Evolutionary conservation across 2,888 invertebrate genomes (phyloP).

Genomic region (Adelphocoris suturalis): DNA sequence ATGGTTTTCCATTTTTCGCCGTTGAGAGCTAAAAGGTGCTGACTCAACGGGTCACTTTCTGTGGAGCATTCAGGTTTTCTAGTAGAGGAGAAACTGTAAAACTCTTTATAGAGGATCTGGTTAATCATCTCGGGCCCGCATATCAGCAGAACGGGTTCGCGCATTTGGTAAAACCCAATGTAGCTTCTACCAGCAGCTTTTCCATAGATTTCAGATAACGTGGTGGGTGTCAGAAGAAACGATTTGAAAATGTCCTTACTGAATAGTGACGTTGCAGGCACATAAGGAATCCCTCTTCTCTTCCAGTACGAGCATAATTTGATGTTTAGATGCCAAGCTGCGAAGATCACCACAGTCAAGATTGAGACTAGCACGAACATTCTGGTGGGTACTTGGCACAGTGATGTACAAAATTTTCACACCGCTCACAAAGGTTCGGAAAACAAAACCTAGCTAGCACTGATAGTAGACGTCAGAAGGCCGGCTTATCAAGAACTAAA

Average conservation of each 20-base stretch:
- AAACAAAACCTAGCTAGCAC: neutral
- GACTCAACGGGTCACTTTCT: conserved; percentile 68
- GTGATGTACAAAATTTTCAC: neutral
- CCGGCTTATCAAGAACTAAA: neutral
- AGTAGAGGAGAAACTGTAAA: conserved; percentile 62
- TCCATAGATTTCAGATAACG: conserved; percentile 58
- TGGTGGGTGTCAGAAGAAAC: conserved; percentile 38
- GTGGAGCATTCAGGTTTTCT: conserved; percentile 41
- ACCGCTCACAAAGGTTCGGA: neutral
- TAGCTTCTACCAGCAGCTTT: conserved; percentile 2
- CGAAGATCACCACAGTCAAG: neutral
- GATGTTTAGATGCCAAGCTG: conserved; percentile 29
- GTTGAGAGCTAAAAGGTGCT: conserved; percentile 70
- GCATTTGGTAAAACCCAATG: conserved; percentile 70
- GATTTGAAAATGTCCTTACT: conserved; percentile 59
- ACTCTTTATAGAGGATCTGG: conserved; percentile 59
- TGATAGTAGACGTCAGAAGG: neutral
- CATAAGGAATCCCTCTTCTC: conserved; percentile 50
- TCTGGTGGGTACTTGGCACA: neutral
- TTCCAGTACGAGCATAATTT: conserved; percentile 60
- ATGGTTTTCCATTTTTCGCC: conserved; percentile 71
- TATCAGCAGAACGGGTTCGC: conserved; percentile 66
- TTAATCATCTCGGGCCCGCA: conserved; percentile 61
- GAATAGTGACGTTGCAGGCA: conserved; percentile 62
- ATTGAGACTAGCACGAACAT: neutral